These are phyloP conservation scores for Varanus salvator DNA, from an alignment of 2,113 vertebrate genomes.

Conservation along the genomic window DNA sequence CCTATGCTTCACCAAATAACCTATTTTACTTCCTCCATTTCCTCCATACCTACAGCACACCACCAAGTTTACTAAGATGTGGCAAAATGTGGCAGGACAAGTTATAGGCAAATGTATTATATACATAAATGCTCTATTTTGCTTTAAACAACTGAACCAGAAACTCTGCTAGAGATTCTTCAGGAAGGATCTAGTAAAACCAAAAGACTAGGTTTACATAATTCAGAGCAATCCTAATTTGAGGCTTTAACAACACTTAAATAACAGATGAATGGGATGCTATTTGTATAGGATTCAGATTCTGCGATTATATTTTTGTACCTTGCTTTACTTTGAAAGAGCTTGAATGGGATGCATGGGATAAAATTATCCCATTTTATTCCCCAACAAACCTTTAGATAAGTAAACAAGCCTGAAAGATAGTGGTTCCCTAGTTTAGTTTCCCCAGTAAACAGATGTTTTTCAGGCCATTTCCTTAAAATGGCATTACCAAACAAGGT, in stretches of 20 bases:
- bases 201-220: constrained; percentile 58
- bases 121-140: constrained; percentile 59
- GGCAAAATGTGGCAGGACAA: constrained; percentile 49
- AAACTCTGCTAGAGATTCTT: constrained; percentile 48
- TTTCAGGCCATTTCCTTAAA: background rate
- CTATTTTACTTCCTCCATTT: constrained; percentile 64
- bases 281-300: constrained; percentile 10
- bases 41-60: constrained; percentile 58
- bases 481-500: background rate
- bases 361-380: background rate
- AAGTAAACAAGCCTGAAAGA: background rate
- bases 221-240: background rate
- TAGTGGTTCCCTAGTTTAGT: background rate
- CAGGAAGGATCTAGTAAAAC: constrained; percentile 26
- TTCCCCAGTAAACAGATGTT: background rate
- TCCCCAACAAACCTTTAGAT: background rate
- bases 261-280: background rate
- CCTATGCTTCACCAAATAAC: constrained; percentile 70
- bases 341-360: background rate
- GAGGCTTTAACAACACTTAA: constrained; percentile 29
- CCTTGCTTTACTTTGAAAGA: background rate
- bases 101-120: constrained; percentile 64
- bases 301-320: background rate
- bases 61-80: constrained; percentile 44
- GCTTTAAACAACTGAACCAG: constrained; percentile 63